Conservation (phyloP, 2,113 vertebrate species). For the Anas platyrhynchos region DNA sequence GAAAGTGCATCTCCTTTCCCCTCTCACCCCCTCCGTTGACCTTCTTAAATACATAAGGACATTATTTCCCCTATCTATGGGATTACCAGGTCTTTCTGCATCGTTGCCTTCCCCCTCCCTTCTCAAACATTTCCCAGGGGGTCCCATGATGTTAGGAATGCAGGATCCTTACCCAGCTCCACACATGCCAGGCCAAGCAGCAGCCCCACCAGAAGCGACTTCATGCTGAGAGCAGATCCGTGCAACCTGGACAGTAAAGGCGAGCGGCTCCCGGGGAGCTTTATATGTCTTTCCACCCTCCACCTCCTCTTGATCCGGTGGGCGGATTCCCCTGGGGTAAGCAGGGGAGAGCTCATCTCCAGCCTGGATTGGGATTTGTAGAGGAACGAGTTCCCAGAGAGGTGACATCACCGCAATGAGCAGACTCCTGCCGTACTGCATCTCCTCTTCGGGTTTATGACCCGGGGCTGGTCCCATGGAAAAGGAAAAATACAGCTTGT, state of each 20-base stretch:
- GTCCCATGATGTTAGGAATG: not conserved
- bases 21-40: not conserved
- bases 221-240: constrained; percentile 46
- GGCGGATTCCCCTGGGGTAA: not conserved
- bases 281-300: constrained; percentile 49
- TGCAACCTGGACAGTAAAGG: not conserved
- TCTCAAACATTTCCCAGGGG: not conserved
- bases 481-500: not conserved
- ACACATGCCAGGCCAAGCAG: not conserved
- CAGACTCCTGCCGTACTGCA: not conserved
- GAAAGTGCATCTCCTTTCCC: not conserved
- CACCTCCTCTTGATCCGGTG: not conserved
- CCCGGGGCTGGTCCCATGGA: constrained; percentile 18
- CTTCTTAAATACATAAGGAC: not conserved
- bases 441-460: not conserved
- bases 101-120: not conserved
- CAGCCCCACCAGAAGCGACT: not conserved
- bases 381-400: constrained; percentile 23
- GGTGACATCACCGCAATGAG: not conserved
- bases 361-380: constrained; percentile 40
- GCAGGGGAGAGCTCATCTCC: not conserved
- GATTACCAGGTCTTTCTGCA: not conserved
- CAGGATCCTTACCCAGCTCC: constrained; percentile 22
- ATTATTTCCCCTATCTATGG: not conserved
- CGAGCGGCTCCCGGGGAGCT: not conserved